phyloP scores from a whole-genome alignment of 2,888 invertebrate species.

The Coelinius sp. region DNA sequence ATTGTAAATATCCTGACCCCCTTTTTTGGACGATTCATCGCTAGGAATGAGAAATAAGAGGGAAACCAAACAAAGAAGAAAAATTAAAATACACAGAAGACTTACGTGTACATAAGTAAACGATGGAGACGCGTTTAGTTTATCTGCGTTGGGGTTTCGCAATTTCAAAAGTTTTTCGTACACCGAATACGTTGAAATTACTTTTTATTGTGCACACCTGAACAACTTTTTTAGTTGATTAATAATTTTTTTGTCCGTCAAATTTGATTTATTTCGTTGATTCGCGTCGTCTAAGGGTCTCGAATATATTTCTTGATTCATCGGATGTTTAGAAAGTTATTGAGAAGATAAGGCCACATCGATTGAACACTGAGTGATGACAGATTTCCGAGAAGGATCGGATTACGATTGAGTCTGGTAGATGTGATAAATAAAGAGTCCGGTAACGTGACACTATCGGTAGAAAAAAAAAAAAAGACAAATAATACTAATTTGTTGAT shows the following conservation, averaged over 20 bases:
- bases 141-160: slow-evolving; percentile 9
- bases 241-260: background rate
- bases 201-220: background rate
- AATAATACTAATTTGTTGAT: background rate
- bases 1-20: background rate
- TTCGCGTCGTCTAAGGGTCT: background rate
- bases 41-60: background rate
- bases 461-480: background rate
- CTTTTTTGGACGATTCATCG: background rate
- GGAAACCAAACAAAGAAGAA: background rate
- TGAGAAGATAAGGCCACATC: background rate
- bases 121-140: background rate
- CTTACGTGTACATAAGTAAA: background rate
- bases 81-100: slow-evolving; percentile 1
- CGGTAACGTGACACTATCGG: background rate
- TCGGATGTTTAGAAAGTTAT: slow-evolving; percentile 11
- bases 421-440: slow-evolving; percentile 1
- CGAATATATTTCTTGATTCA: background rate
- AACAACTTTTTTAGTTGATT: slow-evolving; percentile 10
- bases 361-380: background rate
- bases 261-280: background rate
- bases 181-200: background rate
- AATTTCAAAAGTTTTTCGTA: slow-evolving; percentile 9
- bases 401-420: background rate
- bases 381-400: background rate